These are phyloP conservation scores for Lophius piscatorius DNA, from an alignment of 2,113 vertebrate genomes.

Conservation along the genomic window DNA sequence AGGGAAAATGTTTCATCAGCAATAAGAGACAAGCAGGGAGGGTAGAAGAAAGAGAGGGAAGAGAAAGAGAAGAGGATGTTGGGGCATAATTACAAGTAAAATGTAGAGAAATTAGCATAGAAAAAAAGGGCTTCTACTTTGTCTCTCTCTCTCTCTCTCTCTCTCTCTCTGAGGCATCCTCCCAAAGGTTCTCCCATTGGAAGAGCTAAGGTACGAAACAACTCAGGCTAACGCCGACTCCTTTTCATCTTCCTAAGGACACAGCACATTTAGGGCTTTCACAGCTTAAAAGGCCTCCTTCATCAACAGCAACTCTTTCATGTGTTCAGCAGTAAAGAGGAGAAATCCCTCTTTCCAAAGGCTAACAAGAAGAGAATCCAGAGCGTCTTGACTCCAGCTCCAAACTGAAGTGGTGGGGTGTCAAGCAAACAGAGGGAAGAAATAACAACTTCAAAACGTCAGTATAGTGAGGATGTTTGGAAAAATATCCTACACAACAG, in stretches of 20 bases:
- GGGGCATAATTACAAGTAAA: constrained; percentile 75
- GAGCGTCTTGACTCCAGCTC: constrained; percentile 50
- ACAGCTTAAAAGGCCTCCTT: constrained; percentile 73
- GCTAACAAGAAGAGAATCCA: constrained; percentile 53
- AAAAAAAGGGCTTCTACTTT: constrained; percentile 68
- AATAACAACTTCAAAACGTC: constrained; percentile 2
- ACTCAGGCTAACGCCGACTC: constrained; percentile 65
- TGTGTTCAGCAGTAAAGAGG: constrained; percentile 68
- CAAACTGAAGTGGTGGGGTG: constrained; percentile 28
- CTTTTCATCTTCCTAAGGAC: constrained; percentile 77
- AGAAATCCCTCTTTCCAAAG: constrained; percentile 65
- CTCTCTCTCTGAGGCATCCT: constrained; percentile 59
- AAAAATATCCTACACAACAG: constrained; percentile 10
- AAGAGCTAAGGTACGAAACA: constrained; percentile 73
- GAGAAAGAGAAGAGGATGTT: constrained; percentile 59
- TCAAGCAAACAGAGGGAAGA: constrained; percentile 32
- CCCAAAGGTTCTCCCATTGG: constrained; percentile 70
- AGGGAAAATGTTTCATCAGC: constrained; percentile 68
- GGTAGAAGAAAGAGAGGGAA: constrained; percentile 41
- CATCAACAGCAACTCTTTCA: constrained; percentile 76
- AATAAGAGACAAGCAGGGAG: constrained; percentile 54
- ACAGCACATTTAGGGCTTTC: constrained; percentile 75
- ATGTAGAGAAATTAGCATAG: constrained; percentile 69
- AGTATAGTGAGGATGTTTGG: constrained; percentile 9
- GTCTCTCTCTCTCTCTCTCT: constrained; percentile 57